Conservation (phyloP, 1,140 invertebrate species). For the Listronotus bonariensis region DNA sequence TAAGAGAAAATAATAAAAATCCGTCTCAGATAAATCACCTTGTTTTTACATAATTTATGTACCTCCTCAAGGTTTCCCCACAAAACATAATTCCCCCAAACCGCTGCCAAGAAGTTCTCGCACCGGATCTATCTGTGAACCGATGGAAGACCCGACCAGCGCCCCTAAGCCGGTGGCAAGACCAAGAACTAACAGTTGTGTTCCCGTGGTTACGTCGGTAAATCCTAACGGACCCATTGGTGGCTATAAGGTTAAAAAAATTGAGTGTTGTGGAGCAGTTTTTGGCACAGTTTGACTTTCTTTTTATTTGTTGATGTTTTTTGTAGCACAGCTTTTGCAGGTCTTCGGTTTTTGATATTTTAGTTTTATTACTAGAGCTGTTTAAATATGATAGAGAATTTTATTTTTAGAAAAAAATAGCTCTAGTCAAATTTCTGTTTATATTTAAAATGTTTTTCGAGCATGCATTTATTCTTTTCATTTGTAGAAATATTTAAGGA, state of each 20-base stretch:
- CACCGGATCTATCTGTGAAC: slow-evolving; percentile 66
- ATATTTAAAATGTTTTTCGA: no score
- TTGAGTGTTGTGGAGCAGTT: slow-evolving; percentile 17
- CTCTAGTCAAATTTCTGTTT: no score
- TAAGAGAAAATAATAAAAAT: no score
- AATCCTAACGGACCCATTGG: slow-evolving; percentile 60
- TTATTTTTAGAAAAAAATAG: no score
- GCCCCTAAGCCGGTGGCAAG: slow-evolving; percentile 73
- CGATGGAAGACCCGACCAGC: slow-evolving; percentile 45
- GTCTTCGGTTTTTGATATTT: no score
- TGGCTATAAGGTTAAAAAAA: slow-evolving; percentile 71
- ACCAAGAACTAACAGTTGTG: slow-evolving; percentile 69
- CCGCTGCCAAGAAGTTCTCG: slow-evolving; percentile 73
- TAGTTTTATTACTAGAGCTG: no score
- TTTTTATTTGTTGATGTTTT: slow-evolving; percentile 26
- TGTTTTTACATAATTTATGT: no score
- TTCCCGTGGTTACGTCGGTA: slow-evolving; percentile 60
- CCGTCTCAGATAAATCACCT: no score
- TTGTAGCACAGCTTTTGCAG: slow-evolving; percentile 1
- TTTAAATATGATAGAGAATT: no score
- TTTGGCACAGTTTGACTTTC: slow-evolving; percentile 22
- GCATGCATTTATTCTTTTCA: no score
- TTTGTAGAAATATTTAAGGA: no score
- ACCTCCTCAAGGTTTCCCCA: slow-evolving; percentile 6
- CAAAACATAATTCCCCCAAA: slow-evolving; percentile 64